phyloP scores from a whole-genome alignment of 2,113 vertebrate genomes.

The Vulpes lagopus region DNA sequence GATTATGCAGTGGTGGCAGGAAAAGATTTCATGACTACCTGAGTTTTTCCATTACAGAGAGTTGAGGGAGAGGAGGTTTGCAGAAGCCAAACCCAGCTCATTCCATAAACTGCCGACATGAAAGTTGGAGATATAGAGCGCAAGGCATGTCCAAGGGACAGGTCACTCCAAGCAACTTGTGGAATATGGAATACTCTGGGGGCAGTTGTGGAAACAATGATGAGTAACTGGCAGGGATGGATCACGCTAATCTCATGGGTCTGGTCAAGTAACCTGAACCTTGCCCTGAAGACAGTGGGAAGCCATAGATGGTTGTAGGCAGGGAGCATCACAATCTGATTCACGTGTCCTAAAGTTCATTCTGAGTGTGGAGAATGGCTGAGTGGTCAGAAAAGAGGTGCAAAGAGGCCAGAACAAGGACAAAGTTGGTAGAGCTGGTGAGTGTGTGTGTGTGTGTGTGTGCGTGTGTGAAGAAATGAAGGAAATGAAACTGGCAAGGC shows the following conservation, averaged over 20 bases:
- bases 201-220: not conserved
- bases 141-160: not conserved
- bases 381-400: not conserved
- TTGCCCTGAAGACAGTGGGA: not conserved
- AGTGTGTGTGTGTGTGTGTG: too few species aligned
- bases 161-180: not conserved
- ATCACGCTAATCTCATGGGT: not conserved
- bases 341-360: not conserved
- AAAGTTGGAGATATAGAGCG: not conserved
- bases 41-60: not conserved
- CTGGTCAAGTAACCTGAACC: not conserved
- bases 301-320: not conserved
- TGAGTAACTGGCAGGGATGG: not conserved
- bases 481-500: slow-evolving; percentile 44
- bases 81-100: not conserved
- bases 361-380: not conserved
- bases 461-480: not conserved
- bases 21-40: not conserved
- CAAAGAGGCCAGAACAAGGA: not conserved
- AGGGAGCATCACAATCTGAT: not conserved
- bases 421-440: not conserved
- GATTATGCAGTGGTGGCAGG: not conserved
- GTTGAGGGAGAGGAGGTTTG: not conserved
- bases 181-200: not conserved
- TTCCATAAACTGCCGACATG: not conserved